Conservation (phyloP, 2,113 vertebrate species). For the Ceyx margarethae region DNA sequence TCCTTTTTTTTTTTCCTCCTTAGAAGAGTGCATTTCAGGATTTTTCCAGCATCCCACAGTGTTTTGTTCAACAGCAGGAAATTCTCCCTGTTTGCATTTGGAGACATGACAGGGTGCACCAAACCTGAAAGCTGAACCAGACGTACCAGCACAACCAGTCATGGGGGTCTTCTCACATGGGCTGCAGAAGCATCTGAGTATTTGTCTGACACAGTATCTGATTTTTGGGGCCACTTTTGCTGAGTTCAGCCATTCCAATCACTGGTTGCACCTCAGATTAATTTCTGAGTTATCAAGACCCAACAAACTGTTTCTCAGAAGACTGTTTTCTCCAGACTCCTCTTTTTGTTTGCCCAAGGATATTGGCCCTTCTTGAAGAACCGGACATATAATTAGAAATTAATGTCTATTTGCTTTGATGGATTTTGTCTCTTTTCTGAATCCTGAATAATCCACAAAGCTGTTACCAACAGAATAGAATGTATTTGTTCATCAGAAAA, state of each 20-base stretch:
- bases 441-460: constrained; percentile 60
- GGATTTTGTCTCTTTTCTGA: constrained; percentile 56
- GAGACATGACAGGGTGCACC: rapidly evolving
- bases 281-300: constrained; percentile 46
- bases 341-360: constrained; percentile 3
- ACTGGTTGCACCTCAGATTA: not conserved
- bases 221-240: not conserved
- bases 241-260: not conserved
- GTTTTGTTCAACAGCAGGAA: not conserved
- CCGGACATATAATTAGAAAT: constrained; percentile 55
- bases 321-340: constrained; percentile 16
- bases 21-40: not conserved
- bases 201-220: not conserved
- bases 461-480: constrained; percentile 60
- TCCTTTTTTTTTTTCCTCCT: not conserved
- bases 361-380: constrained; percentile 51
- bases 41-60: not conserved
- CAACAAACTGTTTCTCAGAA: constrained; percentile 3
- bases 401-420: constrained; percentile 60
- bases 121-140: not conserved
- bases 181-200: not conserved
- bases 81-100: not conserved
- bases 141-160: not conserved
- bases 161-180: rapidly evolving
- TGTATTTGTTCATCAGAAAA: constrained; percentile 58